Percentiles rank a stretch among this genome's conserved stretches.
phyloP scores from a whole-genome alignment of 1,140 invertebrate species.

The Drosophila setifemur region DNA sequence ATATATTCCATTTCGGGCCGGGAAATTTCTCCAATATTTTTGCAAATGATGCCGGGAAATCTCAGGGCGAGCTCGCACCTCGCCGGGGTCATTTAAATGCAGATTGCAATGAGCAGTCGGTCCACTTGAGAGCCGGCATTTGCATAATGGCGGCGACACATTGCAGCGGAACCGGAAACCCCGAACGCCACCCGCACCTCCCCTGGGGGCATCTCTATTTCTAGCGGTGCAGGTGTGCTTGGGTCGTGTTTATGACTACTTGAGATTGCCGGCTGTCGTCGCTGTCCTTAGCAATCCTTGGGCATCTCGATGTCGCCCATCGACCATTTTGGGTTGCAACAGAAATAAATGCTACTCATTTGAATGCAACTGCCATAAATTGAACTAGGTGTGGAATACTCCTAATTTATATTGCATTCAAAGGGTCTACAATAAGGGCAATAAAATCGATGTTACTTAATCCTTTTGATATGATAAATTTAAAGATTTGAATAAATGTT shows the following conservation, averaged over 20 bases:
- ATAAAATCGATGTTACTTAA: neutral
- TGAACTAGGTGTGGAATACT: conserved; percentile 23
- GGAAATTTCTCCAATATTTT: conserved; percentile 56
- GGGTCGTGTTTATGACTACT: conserved; percentile 71
- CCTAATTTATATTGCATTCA: neutral
- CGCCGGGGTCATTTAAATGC: conserved; percentile 74
- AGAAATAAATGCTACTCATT: conserved; percentile 50
- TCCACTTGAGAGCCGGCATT: conserved; percentile 53
- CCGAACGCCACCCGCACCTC: conserved; percentile 19
- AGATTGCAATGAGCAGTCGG: conserved; percentile 71
- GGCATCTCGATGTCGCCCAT: conserved; percentile 27
- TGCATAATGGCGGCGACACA: conserved; percentile 77
- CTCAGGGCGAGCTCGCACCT: conserved; percentile 44
- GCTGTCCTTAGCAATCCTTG: conserved; percentile 41
- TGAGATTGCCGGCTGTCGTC: conserved; percentile 48
- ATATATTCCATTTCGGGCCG: conserved; percentile 19
- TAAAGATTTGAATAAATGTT: too few relatives aligned
- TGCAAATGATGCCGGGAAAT: conserved; percentile 66
- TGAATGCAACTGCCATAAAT: conserved; percentile 65
- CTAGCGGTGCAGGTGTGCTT: conserved; percentile 59
- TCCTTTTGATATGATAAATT: too few relatives aligned
- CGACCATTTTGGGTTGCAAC: conserved; percentile 1
- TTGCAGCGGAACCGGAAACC: conserved; percentile 75
- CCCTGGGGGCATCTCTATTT: neutral
- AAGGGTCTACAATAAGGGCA: neutral